Conservation (phyloP, 2,113 vertebrate species). For the Corvus hawaiiensis region DNA sequence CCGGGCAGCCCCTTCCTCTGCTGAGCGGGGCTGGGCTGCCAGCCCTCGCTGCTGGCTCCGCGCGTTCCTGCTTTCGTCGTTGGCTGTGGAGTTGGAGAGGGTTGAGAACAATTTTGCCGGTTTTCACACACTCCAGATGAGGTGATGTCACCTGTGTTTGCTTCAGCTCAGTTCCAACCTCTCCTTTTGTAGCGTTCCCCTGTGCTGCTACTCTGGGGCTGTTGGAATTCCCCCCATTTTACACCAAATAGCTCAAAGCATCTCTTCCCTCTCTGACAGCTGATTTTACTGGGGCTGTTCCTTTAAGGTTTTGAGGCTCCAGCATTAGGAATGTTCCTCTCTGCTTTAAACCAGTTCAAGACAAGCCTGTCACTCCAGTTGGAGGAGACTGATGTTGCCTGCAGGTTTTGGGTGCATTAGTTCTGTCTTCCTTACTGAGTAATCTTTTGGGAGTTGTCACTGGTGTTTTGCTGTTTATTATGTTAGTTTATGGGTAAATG, state of each 20-base stretch:
- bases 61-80: accelerated
- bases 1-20: not conserved
- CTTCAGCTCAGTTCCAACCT: not conserved
- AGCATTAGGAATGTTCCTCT: not conserved
- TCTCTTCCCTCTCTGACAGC: not conserved
- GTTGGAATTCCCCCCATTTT: not conserved
- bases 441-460: slow-evolving; percentile 9
- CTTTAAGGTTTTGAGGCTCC: slow-evolving; percentile 3
- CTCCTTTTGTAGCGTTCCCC: not conserved
- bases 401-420: slow-evolving; percentile 30
- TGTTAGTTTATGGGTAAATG: slow-evolving; percentile 30
- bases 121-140: accelerated
- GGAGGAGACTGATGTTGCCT: slow-evolving; percentile 21
- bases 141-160: not conserved
- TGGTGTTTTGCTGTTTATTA: not conserved
- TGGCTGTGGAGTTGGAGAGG: not conserved
- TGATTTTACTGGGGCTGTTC: not conserved
- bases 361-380: slow-evolving; percentile 46
- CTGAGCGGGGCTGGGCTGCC: not conserved
- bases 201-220: not conserved
- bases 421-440: slow-evolving; percentile 4
- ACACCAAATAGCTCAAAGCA: not conserved
- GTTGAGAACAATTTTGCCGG: not conserved
- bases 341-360: slow-evolving; percentile 7
- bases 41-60: not conserved